phyloP scores from a whole-genome alignment of 2,888 invertebrate species.

The Trichopoda pennipes region DNA sequence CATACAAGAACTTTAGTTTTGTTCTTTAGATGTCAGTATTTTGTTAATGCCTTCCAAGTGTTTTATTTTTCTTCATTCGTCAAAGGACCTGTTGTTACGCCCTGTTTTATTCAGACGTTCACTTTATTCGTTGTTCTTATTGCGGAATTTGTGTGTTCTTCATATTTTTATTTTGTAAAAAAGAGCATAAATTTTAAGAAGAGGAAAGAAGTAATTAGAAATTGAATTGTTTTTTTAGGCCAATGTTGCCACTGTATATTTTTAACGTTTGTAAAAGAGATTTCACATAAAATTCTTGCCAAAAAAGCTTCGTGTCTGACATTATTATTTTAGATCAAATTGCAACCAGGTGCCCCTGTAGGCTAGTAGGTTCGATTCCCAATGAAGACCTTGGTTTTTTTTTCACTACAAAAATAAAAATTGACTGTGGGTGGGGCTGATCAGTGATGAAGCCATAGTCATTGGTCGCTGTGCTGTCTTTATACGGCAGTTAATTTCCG shows the following conservation, averaged over 20 bases:
- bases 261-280: background rate
- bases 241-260: background rate
- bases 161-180: background rate
- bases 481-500: no score
- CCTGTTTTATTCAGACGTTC: constrained; percentile 10
- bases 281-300: no score
- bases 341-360: no score
- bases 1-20: constrained; percentile 43
- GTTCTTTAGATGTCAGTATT: constrained; percentile 8
- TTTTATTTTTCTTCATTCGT: constrained; percentile 2
- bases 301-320: no score
- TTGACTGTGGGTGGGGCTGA: no score
- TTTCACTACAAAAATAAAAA: no score
- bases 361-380: no score
- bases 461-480: no score
- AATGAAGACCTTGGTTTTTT: no score
- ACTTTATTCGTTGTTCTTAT: constrained; percentile 34
- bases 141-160: constrained; percentile 29
- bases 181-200: constrained; percentile 4
- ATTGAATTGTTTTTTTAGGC: constrained; percentile 5
- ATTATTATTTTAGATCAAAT: no score
- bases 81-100: constrained; percentile 62
- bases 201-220: constrained; percentile 18
- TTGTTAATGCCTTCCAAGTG: constrained; percentile 9
- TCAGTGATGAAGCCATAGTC: no score